Conservation (phyloP, 1,140 invertebrate species). For the Papilio polytes region DNA sequence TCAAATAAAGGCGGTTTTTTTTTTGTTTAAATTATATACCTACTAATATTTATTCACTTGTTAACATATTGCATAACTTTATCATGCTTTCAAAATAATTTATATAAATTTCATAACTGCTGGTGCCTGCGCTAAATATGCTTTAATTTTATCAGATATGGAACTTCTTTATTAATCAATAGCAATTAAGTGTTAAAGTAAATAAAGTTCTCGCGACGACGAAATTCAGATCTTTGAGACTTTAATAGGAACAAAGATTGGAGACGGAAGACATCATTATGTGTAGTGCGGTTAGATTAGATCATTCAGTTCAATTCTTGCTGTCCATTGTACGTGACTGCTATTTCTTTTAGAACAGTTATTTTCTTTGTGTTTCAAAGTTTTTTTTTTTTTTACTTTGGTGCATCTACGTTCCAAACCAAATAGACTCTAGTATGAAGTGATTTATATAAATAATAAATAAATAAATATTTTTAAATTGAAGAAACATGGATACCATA, state of each 20-base stretch:
- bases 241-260: not conserved
- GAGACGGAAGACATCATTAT: not conserved
- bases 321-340: conserved; percentile 7
- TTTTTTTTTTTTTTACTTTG: not conserved
- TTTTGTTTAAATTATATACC: not conserved
- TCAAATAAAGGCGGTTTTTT: not conserved
- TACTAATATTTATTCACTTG: not conserved
- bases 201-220: not conserved
- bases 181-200: not conserved
- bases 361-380: not conserved
- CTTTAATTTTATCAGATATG: not conserved
- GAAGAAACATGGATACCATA: conserved; percentile 41
- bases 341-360: conserved; percentile 7
- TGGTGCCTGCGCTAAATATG: not conserved
- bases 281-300: not conserved
- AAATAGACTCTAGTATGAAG: not conserved
- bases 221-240: too few species aligned
- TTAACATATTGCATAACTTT: not conserved
- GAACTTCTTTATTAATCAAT: not conserved
- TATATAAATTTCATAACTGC: not conserved
- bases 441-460: conserved; percentile 12
- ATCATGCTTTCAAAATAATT: not conserved
- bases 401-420: not conserved
- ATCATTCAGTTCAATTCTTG: not conserved
- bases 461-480: not conserved